Base-by-base conservation (phyloP, 2,797 vertebrate species). In the Coregonus suidteri region DNA sequence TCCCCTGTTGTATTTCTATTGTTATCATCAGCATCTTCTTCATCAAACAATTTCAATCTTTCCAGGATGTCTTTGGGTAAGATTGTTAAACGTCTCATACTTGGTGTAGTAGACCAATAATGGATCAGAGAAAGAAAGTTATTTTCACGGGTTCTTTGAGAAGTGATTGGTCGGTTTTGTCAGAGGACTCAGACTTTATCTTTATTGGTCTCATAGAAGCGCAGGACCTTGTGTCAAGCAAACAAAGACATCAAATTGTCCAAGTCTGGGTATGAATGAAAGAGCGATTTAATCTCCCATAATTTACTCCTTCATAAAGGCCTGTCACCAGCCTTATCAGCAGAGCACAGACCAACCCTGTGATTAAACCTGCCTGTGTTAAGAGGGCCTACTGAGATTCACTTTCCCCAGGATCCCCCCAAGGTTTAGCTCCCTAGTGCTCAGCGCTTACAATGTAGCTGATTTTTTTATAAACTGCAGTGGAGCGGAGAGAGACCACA, bases 241-340 rank as follows among this genome's bases (percentile, higher is more conserved):
- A 30, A 78, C 47, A 74, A 75, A 56, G 25, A 73, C 65, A 81
- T 76, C 76, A 25, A 73, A 75, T 79, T 83, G 83, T 34, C 31
- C 31, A 30, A 70, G 35, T 76, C 69, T 79, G 73, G 64, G 71
- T 51, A 79, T 52, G 75, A 16, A 11, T 86, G 68, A 83, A 85
- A 81, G 5, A 64, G 31, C 75, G 70, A 75, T 75, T 67, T 67
- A 3, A 72, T 82, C 31, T 79, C 65, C 65, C 31, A 74, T 66
- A 68, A 35, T 67, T 66, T 65, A 67, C 56, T 56, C 34, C 13
- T 74, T 79, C 74, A 77, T 73, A 3, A 5, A n/a, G 34, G 76
- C 74, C 20, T 82, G 78, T 84, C 82, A 73, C 66, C 73, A 34
- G 66, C 79, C 85, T 90, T 90, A 91, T 93, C 88, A 86, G 82